Percentiles rank a stretch among this genome's conserved stretches.
phyloP scores from a whole-genome alignment of 2,797 vertebrate genomes.

The Myotis myotis region DNA sequence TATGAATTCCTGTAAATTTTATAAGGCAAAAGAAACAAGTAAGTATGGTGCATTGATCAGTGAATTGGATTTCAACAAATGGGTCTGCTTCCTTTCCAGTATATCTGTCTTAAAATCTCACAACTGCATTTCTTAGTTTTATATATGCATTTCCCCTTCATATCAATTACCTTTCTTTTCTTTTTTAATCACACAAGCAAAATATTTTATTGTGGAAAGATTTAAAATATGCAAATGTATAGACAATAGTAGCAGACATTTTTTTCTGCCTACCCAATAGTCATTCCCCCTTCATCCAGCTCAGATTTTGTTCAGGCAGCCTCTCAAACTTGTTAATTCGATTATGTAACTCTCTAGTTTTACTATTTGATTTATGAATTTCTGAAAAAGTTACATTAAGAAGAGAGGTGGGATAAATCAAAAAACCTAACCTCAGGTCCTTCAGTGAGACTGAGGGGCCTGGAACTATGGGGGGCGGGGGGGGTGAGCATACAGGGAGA shows the following conservation, averaged over 20 bases:
- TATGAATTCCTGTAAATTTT: not conserved
- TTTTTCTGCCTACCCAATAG: not conserved
- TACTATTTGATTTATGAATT: not conserved
- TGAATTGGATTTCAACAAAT: not conserved
- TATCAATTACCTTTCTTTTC: not conserved
- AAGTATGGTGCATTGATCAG: not conserved
- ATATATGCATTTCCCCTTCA: not conserved
- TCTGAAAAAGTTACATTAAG: not conserved
- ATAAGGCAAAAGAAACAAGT: not conserved
- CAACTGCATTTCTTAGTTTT: not conserved
- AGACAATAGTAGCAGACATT: not conserved
- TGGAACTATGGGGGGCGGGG: not conserved
- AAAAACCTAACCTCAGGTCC: not conserved
- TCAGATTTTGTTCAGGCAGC: not conserved
- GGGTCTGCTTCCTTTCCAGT: not conserved
- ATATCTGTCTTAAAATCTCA: not conserved
- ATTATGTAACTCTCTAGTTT: not conserved
- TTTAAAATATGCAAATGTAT: not conserved
- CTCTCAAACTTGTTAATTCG: not conserved
- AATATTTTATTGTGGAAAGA: not conserved
- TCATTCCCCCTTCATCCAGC: not conserved
- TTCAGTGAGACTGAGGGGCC: not conserved
- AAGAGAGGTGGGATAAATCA: not conserved
- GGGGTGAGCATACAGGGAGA: not conserved
- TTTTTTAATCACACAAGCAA: not conserved